A percentile compares a stretch with the other conserved stretches of the same genome.
phyloP scores from a whole-genome alignment of 2,888 invertebrate genomes.

The Odiellus spinosus region DNA sequence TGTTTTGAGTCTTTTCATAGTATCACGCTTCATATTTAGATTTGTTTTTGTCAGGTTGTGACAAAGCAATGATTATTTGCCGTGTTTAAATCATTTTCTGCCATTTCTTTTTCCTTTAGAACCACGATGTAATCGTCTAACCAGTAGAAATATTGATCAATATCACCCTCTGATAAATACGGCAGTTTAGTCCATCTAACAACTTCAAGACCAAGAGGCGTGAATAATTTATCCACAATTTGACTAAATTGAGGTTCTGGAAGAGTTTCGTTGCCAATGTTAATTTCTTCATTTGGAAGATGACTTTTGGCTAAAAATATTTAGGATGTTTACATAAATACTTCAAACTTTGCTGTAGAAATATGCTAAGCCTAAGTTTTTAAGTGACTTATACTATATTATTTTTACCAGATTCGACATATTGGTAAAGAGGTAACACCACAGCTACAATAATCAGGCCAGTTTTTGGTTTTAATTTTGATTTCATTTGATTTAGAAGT shows the following conservation, averaged over 20 bases:
- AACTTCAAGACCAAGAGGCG: constrained; percentile 54
- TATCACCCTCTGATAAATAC: constrained; percentile 91
- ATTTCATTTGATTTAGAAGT: constrained; percentile 56
- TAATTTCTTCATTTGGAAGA: constrained; percentile 26
- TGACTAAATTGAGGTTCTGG: constrained; percentile 53
- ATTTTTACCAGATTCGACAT: constrained; percentile 64
- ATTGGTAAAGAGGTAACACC: constrained; percentile 83
- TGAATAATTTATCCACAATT: constrained; percentile 44
- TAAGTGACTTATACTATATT: too few species aligned
- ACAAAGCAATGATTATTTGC: too few species aligned
- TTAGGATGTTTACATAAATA: too few species aligned
- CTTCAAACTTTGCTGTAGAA: too few species aligned
- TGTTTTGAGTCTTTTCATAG: too few species aligned
- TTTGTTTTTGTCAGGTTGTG: too few species aligned
- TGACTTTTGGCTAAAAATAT: constrained; percentile 7
- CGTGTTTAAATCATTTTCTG: too few species aligned
- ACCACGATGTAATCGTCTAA: constrained; percentile 79
- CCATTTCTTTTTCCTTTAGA: constrained; percentile 9
- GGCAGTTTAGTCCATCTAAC: constrained; percentile 77
- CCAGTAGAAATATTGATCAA: constrained; percentile 61
- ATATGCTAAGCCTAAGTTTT: too few species aligned
- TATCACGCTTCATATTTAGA: too few species aligned
- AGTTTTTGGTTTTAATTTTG: constrained; percentile 46
- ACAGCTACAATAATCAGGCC: constrained; percentile 71
- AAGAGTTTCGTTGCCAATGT: constrained; percentile 28